Evolutionary conservation across 2,797 vertebrate genomes (phyloP).

Genomic region (Vultur gryphus): DNA sequence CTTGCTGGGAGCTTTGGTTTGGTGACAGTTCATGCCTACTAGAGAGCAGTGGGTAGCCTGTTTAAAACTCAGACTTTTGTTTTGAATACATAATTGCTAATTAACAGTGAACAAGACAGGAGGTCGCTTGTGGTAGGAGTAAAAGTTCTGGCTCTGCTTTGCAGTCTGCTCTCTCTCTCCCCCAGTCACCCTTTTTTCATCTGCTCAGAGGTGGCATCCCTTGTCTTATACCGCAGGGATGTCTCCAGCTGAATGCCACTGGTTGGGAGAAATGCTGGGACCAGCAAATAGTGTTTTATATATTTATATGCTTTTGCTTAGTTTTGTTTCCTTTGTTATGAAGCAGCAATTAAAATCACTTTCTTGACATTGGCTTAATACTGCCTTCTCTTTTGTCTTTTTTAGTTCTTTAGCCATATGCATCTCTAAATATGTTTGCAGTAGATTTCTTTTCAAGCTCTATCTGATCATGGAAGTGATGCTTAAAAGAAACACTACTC

Average conservation of each 20-base stretch:
- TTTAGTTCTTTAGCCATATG: not conserved
- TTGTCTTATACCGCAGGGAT: not conserved
- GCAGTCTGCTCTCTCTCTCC: not conserved
- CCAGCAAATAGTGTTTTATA: not conserved
- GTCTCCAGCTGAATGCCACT: not conserved
- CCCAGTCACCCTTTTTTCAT: not conserved
- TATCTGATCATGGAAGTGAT: not conserved
- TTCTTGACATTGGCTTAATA: not conserved
- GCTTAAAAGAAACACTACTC: not conserved
- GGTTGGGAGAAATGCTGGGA: not conserved
- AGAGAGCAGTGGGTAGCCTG: not conserved
- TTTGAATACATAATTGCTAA: not conserved
- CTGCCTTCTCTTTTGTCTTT: not conserved
- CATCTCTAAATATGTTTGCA: not conserved
- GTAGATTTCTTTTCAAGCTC: not conserved
- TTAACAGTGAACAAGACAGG: not conserved
- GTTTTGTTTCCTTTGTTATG: not conserved
- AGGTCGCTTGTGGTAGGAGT: not conserved
- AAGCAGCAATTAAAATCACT: not conserved
- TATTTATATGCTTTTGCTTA: not conserved
- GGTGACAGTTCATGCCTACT: not conserved
- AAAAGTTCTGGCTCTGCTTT: not conserved
- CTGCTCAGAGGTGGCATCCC: not conserved
- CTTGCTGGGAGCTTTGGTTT: not conserved
- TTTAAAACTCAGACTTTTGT: not conserved